These are phyloP conservation scores for Mesodorylaimus sp. DNA, from an alignment of 2,888 invertebrate genomes.

Conservation along the genomic window DNA sequence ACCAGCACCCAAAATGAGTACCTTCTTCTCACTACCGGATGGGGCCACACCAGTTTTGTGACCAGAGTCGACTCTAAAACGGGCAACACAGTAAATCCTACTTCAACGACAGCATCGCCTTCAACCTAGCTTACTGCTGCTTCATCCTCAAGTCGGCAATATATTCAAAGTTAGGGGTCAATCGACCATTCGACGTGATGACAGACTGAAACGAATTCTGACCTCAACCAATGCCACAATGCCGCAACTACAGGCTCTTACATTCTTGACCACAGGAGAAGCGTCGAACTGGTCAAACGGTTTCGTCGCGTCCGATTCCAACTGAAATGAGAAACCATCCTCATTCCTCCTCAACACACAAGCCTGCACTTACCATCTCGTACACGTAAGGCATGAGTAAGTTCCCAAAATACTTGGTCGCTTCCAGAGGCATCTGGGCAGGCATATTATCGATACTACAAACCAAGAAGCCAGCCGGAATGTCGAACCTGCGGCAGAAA, in stretches of 20 bases:
- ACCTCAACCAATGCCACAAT: conserved; percentile 5
- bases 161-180: conserved; percentile 83
- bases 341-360: not conserved
- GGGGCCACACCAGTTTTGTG: conserved; percentile 51
- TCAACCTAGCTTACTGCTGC: conserved; percentile 37
- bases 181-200: conserved; percentile 77
- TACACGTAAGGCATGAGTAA: conserved; percentile 66
- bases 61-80: conserved; percentile 43
- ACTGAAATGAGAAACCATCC: conserved; percentile 19
- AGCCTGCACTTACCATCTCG: conserved; percentile 46
- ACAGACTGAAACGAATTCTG: conserved; percentile 54
- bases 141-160: conserved; percentile 65
- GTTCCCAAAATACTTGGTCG: conserved; percentile 93
- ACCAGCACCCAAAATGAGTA: conserved; percentile 83
- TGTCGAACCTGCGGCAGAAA: conserved; percentile 18
- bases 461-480: conserved; percentile 61
- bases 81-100: not conserved
- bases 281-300: conserved; percentile 60
- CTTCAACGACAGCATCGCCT: not conserved
- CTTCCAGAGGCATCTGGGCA: conserved; percentile 85
- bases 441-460: conserved; percentile 99
- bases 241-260: conserved; percentile 35
- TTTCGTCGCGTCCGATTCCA: conserved; percentile 58
- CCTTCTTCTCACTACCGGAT: conserved; percentile 33
- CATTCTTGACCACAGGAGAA: conserved; percentile 36